A percentile compares a stretch with the other conserved stretches of the same genome.
Evolutionary conservation across 2,888 invertebrate species (phyloP).

Genomic region (Phyllotreta striolata): DNA sequence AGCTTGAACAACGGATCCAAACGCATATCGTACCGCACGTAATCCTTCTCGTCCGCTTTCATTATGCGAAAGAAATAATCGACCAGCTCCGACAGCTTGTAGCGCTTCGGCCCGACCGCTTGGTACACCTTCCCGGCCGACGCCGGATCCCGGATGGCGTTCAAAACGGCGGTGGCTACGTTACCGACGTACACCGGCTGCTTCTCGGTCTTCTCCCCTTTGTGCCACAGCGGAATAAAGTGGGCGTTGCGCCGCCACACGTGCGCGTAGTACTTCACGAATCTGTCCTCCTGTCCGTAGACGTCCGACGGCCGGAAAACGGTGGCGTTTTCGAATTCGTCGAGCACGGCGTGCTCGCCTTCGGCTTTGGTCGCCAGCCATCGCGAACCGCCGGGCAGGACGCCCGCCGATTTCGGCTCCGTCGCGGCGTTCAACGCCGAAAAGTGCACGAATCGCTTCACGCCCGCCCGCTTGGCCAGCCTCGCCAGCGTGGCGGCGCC

Average conservation of each 20-base stretch:
- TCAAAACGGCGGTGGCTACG: slow-evolving; percentile 85
- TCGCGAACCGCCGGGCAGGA: slow-evolving; percentile 76
- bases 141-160: slow-evolving; percentile 78
- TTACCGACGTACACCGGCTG: slow-evolving; percentile 90
- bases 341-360: slow-evolving; percentile 90
- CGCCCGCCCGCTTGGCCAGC: slow-evolving; percentile 76
- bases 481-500: slow-evolving; percentile 86
- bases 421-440: slow-evolving; percentile 86
- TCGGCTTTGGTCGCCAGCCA: slow-evolving; percentile 80
- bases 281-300: slow-evolving; percentile 90
- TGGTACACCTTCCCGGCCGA: slow-evolving; percentile 84
- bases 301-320: slow-evolving; percentile 93
- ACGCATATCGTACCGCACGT: slow-evolving; percentile 75
- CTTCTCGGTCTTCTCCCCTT: slow-evolving; percentile 85
- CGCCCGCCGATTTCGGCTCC: slow-evolving; percentile 70
- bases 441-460: slow-evolving; percentile 91
- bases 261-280: slow-evolving; percentile 74
- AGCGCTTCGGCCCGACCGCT: slow-evolving; percentile 89
- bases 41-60: slow-evolving; percentile 74
- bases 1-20: slow-evolving; percentile 73
- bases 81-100: slow-evolving; percentile 78
- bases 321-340: slow-evolving; percentile 95
- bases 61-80: slow-evolving; percentile 85
- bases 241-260: slow-evolving; percentile 70
- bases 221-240: slow-evolving; percentile 81